A percentile compares a stretch with the other conserved stretches of the same genome.
phyloP scores from a whole-genome alignment of 2,888 invertebrate species.

The Branchinecta sandiegonensis region DNA sequence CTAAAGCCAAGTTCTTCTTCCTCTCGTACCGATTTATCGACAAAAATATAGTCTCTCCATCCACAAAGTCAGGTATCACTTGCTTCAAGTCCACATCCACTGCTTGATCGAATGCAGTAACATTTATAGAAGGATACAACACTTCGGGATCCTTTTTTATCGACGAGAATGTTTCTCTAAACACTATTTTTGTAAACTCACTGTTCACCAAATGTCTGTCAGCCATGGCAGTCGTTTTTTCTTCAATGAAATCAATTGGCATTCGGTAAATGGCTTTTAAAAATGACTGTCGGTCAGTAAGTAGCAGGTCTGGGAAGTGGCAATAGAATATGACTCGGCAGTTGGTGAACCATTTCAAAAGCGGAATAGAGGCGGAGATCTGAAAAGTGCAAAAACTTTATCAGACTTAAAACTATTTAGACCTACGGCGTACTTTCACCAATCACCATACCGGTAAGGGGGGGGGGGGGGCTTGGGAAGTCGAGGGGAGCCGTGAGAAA shows the following conservation, averaged over 20 bases:
- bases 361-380: constrained; percentile 79
- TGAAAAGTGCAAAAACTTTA: constrained; percentile 24
- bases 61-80: constrained; percentile 34
- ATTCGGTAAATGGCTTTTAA: constrained; percentile 68
- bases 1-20: constrained; percentile 83
- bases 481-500: no score
- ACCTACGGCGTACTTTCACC: not conserved
- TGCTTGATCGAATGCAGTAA: constrained; percentile 49
- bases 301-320: constrained; percentile 89
- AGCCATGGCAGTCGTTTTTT: constrained; percentile 57
- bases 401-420: not conserved
- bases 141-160: constrained; percentile 57
- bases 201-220: constrained; percentile 90
- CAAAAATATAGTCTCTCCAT: constrained; percentile 48
- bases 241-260: constrained; percentile 82
- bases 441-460: not conserved
- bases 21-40: constrained; percentile 95
- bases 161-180: constrained; percentile 64
- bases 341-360: constrained; percentile 52
- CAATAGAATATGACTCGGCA: constrained; percentile 76
- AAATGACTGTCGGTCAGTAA: constrained; percentile 56
- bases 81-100: constrained; percentile 41
- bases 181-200: constrained; percentile 78
- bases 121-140: constrained; percentile 86
- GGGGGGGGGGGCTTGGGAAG: no score